Base-by-base conservation (phyloP, 2,113 vertebrate genomes). In the Lates calcarifer region DNA sequence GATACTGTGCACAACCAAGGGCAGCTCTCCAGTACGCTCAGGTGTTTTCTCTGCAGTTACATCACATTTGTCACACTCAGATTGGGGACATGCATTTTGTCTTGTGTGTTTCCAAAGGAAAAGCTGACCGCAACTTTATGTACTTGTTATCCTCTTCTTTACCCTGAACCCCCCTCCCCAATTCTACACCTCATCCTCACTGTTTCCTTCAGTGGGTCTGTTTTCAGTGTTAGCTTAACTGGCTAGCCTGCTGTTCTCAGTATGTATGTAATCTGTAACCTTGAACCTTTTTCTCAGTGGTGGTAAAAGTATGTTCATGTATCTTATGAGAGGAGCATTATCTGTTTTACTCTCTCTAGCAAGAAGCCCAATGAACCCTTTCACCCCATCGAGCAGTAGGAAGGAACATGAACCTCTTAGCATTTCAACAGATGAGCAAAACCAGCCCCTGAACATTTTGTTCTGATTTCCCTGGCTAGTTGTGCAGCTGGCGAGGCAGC, bases 351-450 rank as follows among this genome's bases (percentile, higher is more conserved):
- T 74, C 35, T 58, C 33, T 41, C 24, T 39, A 33, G 17, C 77
- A 70, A 28, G 37, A 56, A 68, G 8, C 29, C 67, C 75, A 41
- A 4, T 69, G 55, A 79, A 84, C 13, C 61, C 41, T 29, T 64
- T 88, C 79, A 75, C 74, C 63, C 58, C 4, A 13, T 37, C 1
- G 13, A 66, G 39, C 63, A 31, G 55, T n/a, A 47, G 29, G 35
- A 58, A 66, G 57, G 79, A 74, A 65, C 70, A 61, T 76, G 43
- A 78, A 68, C 69, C 76, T 70, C 74, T 88, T 70, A 76, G 66
- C 79, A 77, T 89, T 77, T 87, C 60, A 81, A 74, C 79, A 74
- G 56, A 82, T 22, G 17, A 87, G 61, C 35, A 77, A 73, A 64
- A 78, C 20, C 31, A 63, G 74, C 41, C 62, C 45, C 62, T 74